Percentiles rank a stretch among this genome's conserved stretches.
These are phyloP conservation scores for Xyrichtys novacula DNA, from an alignment of 2,797 vertebrate genomes.

Conservation along the genomic window DNA sequence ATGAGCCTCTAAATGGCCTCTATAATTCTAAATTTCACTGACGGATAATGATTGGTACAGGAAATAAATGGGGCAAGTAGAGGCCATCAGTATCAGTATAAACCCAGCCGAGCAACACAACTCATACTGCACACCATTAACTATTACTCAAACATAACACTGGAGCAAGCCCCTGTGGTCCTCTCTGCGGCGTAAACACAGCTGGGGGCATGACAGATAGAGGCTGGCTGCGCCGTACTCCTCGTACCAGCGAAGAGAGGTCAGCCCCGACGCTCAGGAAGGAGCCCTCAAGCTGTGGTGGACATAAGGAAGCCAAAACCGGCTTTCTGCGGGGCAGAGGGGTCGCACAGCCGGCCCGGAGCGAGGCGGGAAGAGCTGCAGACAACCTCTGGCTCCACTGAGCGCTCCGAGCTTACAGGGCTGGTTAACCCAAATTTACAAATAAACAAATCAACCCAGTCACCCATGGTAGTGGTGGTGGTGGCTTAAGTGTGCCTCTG, in stretches of 20 bases:
- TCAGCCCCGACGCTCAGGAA: constrained; percentile 60
- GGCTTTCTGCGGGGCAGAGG: constrained; percentile 30
- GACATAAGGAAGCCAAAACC: constrained; percentile 51
- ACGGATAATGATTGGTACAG: constrained; percentile 48
- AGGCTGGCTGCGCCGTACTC: constrained; percentile 56
- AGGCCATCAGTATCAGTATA: constrained; percentile 34
- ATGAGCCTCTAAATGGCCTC: constrained; percentile 57
- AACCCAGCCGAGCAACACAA: constrained; percentile 45
- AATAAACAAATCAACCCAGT: constrained; percentile 14
- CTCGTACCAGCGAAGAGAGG: constrained; percentile 67
- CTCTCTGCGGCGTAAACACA: constrained; percentile 52
- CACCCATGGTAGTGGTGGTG: too few relatives aligned
- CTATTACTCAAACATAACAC: constrained; percentile 49
- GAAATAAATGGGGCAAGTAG: constrained; percentile 55
- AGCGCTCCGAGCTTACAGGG: constrained; percentile 22
- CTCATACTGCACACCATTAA: constrained; percentile 48
- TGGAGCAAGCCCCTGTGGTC: constrained; percentile 36
- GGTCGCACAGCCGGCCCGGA: constrained; percentile 40
- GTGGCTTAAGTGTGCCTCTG: background rate
- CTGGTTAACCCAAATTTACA: constrained; percentile 19
- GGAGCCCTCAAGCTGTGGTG: constrained; percentile 52
- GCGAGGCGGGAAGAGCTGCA: constrained; percentile 33
- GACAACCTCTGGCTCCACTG: constrained; percentile 37
- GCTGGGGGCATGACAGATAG: constrained; percentile 50
- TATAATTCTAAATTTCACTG: constrained; percentile 51